Evolutionary conservation across 2,888 invertebrate genomes (phyloP).

Genomic region (Meteorus colon): DNA sequence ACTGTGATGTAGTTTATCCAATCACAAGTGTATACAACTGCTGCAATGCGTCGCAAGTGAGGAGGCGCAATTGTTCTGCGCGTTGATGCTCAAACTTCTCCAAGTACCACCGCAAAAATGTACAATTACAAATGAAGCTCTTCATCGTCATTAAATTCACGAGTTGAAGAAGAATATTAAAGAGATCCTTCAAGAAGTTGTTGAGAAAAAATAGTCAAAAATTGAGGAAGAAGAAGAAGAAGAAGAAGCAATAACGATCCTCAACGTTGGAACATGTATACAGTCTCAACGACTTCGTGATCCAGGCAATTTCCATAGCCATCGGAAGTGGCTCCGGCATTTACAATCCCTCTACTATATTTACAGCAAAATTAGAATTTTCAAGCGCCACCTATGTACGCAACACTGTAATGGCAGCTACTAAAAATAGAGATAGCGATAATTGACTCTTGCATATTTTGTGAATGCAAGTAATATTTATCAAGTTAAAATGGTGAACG

Average conservation of each 20-base stretch:
- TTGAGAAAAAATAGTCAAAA: background rate
- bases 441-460: slow-evolving; percentile 31
- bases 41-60: slow-evolving; percentile 6
- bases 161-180: background rate
- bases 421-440: slow-evolving; percentile 4
- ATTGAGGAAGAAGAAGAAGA: background rate
- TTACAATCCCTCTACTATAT: background rate
- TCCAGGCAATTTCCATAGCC: slow-evolving; percentile 19
- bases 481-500: background rate
- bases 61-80: slow-evolving; percentile 13
- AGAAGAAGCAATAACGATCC: background rate
- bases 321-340: slow-evolving; percentile 27
- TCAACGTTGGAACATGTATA: background rate
- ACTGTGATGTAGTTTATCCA: background rate
- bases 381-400: slow-evolving; percentile 6
- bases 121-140: background rate
- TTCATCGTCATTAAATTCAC: background rate
- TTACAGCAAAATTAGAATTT: slow-evolving; percentile 21
- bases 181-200: background rate
- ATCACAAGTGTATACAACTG: background rate
- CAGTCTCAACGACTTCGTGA: slow-evolving; percentile 22
- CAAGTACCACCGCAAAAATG: background rate
- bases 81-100: background rate
- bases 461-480: slow-evolving; percentile 2
- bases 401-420: slow-evolving; percentile 3